Evolutionary conservation across 2,797 vertebrate species (phyloP), one percentile per base, ranked within the genome.

Genomic region (Oryzias dopingdopingensis): DNA sequence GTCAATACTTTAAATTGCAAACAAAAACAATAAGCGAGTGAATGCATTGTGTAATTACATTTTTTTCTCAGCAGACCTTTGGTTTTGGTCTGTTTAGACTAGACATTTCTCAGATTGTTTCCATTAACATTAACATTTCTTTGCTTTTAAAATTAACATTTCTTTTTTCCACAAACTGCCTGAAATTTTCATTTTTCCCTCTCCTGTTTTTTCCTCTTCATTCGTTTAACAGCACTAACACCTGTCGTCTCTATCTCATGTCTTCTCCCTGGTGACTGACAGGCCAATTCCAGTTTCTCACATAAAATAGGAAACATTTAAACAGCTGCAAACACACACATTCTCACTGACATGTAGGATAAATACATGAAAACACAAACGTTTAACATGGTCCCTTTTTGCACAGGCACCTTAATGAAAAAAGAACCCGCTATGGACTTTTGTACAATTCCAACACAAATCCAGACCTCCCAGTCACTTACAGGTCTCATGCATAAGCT

Each of bases 201-300:
- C 52, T 76, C 10, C 3, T 0, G 1, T 29, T 29, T 37, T 63
- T 56, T 52, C 60, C 65, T 62, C 55, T 64, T 65, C 79, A 75
- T 82, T 62, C 70, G 67, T 81, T 80, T 83, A 71, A 63, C 57
- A 46, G 59, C 63, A 58, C 50, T 44, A 50, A 67, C 84, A 83
- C 83, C 83, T 84, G 80, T 83, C 72, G 43, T 76, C 74, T 76
- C 71, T 55, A 60, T 74, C 76, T 76, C 65, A 72, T 72, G 57
- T 74, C 54, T 52, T 51, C 68, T 80, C 76, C 68, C 69, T 62
- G 67, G 71, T 81, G 85, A 89, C 59, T 88, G 85, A 88, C 89
- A 84, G 74, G 75, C 71, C 81, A 87, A 84, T 88, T 85, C 68
- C 54, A 68, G 62, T 49, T 56, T 62, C 48, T 32, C 59, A 42